Evolutionary conservation across 2,113 vertebrate species (phyloP).

Genomic region (Crotophaga sulcirostris): DNA sequence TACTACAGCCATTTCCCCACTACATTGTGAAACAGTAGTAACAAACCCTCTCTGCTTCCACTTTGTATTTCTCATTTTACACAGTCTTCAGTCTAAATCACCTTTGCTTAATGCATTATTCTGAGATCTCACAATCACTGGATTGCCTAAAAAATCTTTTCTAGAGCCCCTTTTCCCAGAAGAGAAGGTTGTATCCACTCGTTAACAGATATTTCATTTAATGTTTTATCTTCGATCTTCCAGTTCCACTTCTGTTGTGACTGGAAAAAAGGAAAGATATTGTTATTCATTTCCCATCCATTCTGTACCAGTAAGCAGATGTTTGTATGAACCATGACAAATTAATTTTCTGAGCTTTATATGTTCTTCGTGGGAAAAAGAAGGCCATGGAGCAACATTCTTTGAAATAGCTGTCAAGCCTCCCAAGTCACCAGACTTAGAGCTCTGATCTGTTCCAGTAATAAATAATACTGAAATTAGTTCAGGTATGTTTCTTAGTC

Average conservation of each 20-base stretch:
- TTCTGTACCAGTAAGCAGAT: neutral
- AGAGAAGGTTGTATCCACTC: neutral
- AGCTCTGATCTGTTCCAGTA: neutral
- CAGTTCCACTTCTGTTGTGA: neutral
- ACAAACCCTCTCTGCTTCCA: neutral
- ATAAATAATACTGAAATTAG: neutral
- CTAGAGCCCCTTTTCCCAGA: neutral
- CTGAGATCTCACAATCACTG: neutral
- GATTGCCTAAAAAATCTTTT: neutral
- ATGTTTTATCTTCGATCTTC: neutral
- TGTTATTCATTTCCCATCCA: neutral
- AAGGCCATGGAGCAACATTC: neutral
- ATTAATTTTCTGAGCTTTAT: neutral
- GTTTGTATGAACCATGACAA: neutral
- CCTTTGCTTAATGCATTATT: neutral
- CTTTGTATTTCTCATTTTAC: neutral
- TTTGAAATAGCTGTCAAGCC: neutral
- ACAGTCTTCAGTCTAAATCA: neutral
- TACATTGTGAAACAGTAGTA: neutral
- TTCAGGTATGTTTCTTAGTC: neutral
- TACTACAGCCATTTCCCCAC: neutral
- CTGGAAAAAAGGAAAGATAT: neutral
- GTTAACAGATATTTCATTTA: neutral
- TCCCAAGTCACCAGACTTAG: neutral
- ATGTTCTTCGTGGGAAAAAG: neutral